Base-by-base conservation (phyloP, 1,140 invertebrate genomes). In the Delia radicum region DNA sequence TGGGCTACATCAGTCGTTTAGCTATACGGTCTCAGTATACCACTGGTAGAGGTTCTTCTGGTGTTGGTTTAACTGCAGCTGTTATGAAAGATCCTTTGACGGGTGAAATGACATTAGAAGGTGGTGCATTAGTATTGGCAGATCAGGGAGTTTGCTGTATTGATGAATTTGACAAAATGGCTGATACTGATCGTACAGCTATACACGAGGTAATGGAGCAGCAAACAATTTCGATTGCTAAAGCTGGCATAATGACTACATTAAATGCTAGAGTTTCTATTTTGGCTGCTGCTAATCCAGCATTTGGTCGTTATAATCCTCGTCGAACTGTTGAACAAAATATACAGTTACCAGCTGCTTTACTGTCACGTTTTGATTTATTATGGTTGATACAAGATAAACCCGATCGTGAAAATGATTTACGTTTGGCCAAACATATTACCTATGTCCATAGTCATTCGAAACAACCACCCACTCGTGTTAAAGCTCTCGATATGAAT, bases 131-230 rank as follows among this genome's bases (percentile, higher is more conserved):
- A 1, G 98, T 99, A 12, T 85, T 99, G 63, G 98, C 98, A 15
- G 98, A 99, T 89, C 93, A 97, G 82, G 94, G 98, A 26, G 95
- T 99, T 42, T 99, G 98, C 86, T 99, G 98, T 85, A 99, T 99
- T 87, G 98, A 99, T 85, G 98, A 99, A 88, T 99, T 99, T 88
- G 98, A 99, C 87, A 99, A 99, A 89, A 99, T 99, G 98, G 94
- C 96, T 61, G 98, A 99, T 75, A 85, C 87, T 13, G 98, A 99
- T 87, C 90, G 98, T 80, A 98, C 97, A 0, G 96, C 98, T 48
- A 99, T 99, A 80, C 98, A 99, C 86, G 98, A 99, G 88, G 96
- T 98, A 6, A 99, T 99, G 98, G 98, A 99, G 89, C 98, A 99
- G 83, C 98, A 99, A 88, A 99, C 98, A 1, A 99, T 99, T 78